phyloP scores from a whole-genome alignment of 2,113 vertebrate genomes.

The Catharus bicknelli region DNA sequence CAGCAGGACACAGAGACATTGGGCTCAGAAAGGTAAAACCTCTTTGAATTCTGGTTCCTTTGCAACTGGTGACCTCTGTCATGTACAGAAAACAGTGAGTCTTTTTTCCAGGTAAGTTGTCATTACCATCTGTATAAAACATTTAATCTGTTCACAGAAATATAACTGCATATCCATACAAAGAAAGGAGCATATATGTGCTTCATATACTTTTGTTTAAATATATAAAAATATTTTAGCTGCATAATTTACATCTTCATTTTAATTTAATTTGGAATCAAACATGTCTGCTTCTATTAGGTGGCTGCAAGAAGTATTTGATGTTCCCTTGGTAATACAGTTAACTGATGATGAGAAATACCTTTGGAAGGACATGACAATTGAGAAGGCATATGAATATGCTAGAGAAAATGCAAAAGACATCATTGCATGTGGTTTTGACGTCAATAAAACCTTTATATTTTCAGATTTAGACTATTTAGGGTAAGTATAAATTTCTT shows the following conservation, averaged over 20 bases:
- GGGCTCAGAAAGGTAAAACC: background rate
- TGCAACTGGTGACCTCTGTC: background rate
- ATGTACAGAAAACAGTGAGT: background rate
- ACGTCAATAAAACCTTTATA: constrained; percentile 95
- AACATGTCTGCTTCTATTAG: constrained; percentile 65
- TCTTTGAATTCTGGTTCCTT: background rate
- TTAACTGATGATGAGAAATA: constrained; percentile 98
- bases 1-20: background rate
- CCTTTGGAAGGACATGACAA: constrained; percentile 94
- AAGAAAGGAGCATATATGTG: background rate
- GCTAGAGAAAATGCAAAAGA: constrained; percentile 92
- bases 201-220: background rate
- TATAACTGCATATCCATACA: background rate
- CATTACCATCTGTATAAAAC: background rate
- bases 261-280: background rate
- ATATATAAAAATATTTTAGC: background rate
- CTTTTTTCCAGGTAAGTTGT: background rate
- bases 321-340: constrained; percentile 93
- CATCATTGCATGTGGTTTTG: constrained; percentile 96
- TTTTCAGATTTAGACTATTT: constrained; percentile 97
- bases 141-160: background rate
- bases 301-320: constrained; percentile 95
- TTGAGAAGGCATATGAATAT: constrained; percentile 87
- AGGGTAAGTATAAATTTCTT: constrained; percentile 81
- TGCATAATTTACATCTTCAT: background rate